Percentiles rank a stretch among this genome's conserved stretches.
phyloP scores from a whole-genome alignment of 1,140 invertebrate species.

The Brachionus rubens region DNA sequence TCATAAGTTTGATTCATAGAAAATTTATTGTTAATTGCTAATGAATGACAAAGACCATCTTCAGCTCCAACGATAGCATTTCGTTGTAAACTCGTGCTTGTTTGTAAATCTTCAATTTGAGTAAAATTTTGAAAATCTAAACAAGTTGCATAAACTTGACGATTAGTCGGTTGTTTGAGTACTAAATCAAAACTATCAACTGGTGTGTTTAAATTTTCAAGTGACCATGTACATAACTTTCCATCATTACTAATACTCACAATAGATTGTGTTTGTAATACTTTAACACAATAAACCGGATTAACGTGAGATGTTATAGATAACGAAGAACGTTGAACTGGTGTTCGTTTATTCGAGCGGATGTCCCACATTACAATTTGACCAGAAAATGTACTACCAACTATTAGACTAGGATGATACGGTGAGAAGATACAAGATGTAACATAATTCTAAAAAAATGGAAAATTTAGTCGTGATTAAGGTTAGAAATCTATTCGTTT shows the following conservation, averaged over 20 bases:
- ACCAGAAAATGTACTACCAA: slow-evolving; percentile 96
- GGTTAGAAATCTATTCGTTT: background rate
- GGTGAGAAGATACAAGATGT: slow-evolving; percentile 89
- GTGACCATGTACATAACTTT: slow-evolving; percentile 91
- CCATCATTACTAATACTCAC: slow-evolving; percentile 96
- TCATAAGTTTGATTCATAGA: slow-evolving; percentile 3
- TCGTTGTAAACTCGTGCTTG: background rate
- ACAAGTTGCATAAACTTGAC: slow-evolving; percentile 36
- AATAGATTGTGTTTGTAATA: slow-evolving; percentile 95
- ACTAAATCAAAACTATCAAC: slow-evolving; percentile 62
- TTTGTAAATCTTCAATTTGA: background rate
- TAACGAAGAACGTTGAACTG: slow-evolving; percentile 88
- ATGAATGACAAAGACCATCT: slow-evolving; percentile 33
- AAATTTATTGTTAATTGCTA: background rate
- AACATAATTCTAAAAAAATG: slow-evolving; percentile 56
- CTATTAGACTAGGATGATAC: slow-evolving; percentile 93
- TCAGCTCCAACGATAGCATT: slow-evolving; percentile 22
- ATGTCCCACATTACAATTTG: slow-evolving; percentile 99
- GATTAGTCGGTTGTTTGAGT: background rate
- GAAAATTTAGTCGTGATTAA: background rate
- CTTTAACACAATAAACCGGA: slow-evolving; percentile 67
- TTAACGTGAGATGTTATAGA: slow-evolving; percentile 77
- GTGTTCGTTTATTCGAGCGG: slow-evolving; percentile 84
- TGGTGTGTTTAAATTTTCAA: slow-evolving; percentile 95
- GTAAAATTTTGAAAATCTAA: slow-evolving; percentile 25